phyloP scores from a whole-genome alignment of 2,888 invertebrate genomes.

The Eudasyphora cyanicolor region DNA sequence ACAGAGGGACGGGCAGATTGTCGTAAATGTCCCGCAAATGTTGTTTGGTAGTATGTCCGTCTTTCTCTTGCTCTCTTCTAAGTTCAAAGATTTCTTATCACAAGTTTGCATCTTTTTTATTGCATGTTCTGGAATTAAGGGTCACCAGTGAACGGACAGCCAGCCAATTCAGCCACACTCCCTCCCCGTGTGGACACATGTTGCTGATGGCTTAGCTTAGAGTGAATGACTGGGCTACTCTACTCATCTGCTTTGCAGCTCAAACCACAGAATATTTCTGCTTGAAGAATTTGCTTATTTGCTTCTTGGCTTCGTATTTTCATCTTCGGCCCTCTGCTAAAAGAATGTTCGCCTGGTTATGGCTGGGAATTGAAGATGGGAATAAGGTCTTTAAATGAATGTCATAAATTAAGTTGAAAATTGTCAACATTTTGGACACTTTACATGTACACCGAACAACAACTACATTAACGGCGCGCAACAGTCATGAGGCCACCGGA shows the following conservation, averaged over 20 bases:
- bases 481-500: too few species aligned
- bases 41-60: too few species aligned
- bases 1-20: too few species aligned
- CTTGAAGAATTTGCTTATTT: background rate
- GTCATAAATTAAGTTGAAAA: slow-evolving; percentile 76
- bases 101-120: slow-evolving; percentile 62
- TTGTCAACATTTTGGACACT: slow-evolving; percentile 69
- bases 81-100: slow-evolving; percentile 64
- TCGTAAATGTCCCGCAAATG: too few species aligned
- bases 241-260: background rate
- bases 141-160: slow-evolving; percentile 31
- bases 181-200: background rate
- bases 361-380: background rate
- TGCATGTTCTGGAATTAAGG: slow-evolving; percentile 64
- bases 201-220: background rate
- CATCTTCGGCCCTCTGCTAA: too few species aligned
- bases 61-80: too few species aligned
- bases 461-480: slow-evolving; percentile 64
- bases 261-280: background rate
- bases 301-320: too few species aligned
- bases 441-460: slow-evolving; percentile 64
- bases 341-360: too few species aligned
- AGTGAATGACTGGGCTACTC: background rate
- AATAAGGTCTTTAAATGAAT: slow-evolving; percentile 71
- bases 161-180: too few species aligned